These are phyloP conservation scores for Xestoiulus laeticollis DNA, from an alignment of 2,888 invertebrate species.

Conservation along the genomic window DNA sequence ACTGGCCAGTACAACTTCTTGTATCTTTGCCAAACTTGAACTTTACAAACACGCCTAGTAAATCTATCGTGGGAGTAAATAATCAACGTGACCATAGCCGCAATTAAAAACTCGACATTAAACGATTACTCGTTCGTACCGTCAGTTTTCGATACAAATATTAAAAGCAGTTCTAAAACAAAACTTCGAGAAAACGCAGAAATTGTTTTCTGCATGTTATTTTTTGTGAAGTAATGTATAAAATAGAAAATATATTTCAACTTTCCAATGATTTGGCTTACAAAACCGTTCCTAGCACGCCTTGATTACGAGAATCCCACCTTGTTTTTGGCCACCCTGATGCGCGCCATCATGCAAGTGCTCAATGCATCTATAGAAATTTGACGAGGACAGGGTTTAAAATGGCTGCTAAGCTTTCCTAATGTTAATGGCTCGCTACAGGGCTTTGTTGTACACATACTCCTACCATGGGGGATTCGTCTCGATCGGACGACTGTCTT, in stretches of 20 bases:
- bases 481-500: conserved; percentile 67
- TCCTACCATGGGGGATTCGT: conserved; percentile 85
- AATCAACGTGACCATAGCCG: too few relatives aligned
- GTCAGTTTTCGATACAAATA: too few relatives aligned
- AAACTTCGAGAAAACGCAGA: too few relatives aligned
- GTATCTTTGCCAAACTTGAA: too few relatives aligned
- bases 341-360: neutral
- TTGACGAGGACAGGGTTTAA: conserved; percentile 12
- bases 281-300: neutral
- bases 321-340: neutral
- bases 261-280: neutral
- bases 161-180: too few relatives aligned
- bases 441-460: conserved; percentile 92
- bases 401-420: conserved; percentile 53
- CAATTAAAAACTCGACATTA: too few relatives aligned
- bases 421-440: conserved; percentile 82
- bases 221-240: neutral
- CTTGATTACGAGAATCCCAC: neutral
- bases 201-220: neutral
- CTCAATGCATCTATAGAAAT: conserved; percentile 34
- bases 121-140: too few relatives aligned
- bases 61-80: too few relatives aligned
- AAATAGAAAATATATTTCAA: neutral
- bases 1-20: too few relatives aligned
- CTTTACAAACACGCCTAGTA: too few relatives aligned